These are phyloP conservation scores for Sphecodes monilicornis DNA, from an alignment of 2,888 invertebrate species.

Conservation along the genomic window DNA sequence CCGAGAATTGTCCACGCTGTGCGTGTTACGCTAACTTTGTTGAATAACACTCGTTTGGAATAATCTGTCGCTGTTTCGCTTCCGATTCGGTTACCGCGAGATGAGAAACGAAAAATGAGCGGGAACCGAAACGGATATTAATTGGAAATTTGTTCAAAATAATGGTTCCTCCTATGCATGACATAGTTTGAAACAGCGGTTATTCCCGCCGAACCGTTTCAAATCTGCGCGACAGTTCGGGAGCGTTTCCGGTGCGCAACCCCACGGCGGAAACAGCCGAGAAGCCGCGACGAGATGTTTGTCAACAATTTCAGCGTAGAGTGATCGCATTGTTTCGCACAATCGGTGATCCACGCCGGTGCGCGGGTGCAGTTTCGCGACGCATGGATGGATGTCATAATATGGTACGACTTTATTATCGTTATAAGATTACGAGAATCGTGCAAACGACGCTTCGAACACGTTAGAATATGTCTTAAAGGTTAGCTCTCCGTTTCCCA, in stretches of 20 bases:
- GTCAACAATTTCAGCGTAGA: neutral
- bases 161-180: neutral
- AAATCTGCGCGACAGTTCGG: neutral
- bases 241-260: neutral
- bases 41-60: neutral
- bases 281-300: constrained; percentile 15
- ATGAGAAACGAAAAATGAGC: neutral
- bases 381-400: constrained; percentile 30
- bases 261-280: neutral
- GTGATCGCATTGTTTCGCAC: constrained; percentile 3
- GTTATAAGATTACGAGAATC: constrained; percentile 50
- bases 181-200: too few species aligned
- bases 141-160: neutral
- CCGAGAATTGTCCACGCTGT: neutral
- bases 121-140: neutral
- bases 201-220: neutral
- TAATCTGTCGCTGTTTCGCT: neutral
- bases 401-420: constrained; percentile 45
- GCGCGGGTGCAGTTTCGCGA: constrained; percentile 14
- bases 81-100: neutral
- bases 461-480: constrained; percentile 40
- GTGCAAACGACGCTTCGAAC: constrained; percentile 32
- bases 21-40: neutral
- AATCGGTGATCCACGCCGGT: constrained; percentile 28
- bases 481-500: constrained; percentile 29